Evolutionary conservation across 2,113 vertebrate genomes (phyloP).

Genomic region (Haliaeetus leucogaster): DNA sequence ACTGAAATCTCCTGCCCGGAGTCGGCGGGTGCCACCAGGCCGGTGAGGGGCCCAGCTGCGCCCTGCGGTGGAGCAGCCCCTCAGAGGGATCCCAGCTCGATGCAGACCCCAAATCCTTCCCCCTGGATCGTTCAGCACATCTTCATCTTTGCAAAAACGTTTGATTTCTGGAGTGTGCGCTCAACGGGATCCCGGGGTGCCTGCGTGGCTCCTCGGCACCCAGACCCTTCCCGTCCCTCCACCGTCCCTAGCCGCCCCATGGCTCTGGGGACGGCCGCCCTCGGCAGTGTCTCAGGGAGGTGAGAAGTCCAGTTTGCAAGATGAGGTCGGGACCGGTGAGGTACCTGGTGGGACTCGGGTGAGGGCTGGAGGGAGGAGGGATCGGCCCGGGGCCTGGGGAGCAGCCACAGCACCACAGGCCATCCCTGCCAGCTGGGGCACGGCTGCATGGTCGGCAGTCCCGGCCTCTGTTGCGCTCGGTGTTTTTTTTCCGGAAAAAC

Average conservation of each 20-base stretch:
- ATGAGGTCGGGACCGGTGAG: not conserved
- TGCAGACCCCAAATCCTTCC: not conserved
- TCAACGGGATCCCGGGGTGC: fast-evolving
- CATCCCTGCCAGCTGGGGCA: not conserved
- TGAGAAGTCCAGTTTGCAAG: not conserved
- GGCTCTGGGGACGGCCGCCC: not conserved
- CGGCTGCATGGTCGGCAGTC: fast-evolving
- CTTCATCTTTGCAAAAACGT: not conserved
- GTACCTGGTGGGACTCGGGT: not conserved
- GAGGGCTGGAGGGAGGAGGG: not conserved
- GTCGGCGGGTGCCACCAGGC: not conserved
- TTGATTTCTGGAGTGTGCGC: not conserved
- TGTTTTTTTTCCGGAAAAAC: not conserved
- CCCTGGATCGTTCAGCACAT: not conserved
- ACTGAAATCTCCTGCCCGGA: not conserved
- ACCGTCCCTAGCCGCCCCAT: fast-evolving
- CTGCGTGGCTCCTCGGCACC: not conserved
- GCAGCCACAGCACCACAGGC: not conserved
- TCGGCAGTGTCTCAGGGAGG: fast-evolving
- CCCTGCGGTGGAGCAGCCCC: not conserved
- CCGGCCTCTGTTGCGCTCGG: fast-evolving
- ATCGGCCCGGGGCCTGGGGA: not conserved
- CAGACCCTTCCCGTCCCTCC: not conserved
- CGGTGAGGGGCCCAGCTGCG: not conserved
- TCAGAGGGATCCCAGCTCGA: not conserved